Evolutionary conservation across 2,113 vertebrate genomes (phyloP).

Genomic region (Ptychochromis oligacanthus): DNA sequence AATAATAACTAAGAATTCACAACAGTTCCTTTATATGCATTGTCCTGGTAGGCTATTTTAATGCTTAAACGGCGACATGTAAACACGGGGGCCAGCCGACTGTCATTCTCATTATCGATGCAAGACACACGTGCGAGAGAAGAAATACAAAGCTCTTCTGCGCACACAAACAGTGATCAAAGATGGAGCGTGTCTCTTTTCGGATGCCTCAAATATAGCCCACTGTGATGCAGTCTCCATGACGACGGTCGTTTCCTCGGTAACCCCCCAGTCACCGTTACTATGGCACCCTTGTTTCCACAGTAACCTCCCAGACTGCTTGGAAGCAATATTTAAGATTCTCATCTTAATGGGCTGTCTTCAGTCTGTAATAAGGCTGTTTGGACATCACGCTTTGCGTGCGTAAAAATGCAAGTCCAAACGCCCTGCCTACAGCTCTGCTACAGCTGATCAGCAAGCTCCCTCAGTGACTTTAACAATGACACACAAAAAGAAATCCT

Average conservation of each 20-base stretch:
- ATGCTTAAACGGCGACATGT: conserved; percentile 35
- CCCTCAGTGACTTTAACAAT: background rate
- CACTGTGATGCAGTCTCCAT: conserved; percentile 94
- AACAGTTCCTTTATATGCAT: conserved; percentile 14
- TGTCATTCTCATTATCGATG: conserved; percentile 34
- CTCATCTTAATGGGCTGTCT: conserved; percentile 38
- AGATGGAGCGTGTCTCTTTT: conserved; percentile 82
- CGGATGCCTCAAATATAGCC: conserved; percentile 90
- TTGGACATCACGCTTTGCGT: background rate
- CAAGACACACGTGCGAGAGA: conserved; percentile 61
- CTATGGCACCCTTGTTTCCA: conserved; percentile 91
- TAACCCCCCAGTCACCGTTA: conserved; percentile 94
- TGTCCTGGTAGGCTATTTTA: conserved; percentile 16
- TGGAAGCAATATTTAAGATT: conserved; percentile 75
- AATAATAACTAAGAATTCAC: background rate
- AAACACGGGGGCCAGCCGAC: conserved; percentile 39
- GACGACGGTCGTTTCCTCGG: conserved; percentile 91
- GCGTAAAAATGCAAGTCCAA: conserved; percentile 24
- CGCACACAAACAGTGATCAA: conserved; percentile 52
- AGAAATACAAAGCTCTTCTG: conserved; percentile 21
- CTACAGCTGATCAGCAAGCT: background rate
- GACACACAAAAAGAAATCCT: background rate
- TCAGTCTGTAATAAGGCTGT: conserved; percentile 7
- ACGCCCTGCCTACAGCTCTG: background rate
- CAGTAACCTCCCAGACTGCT: conserved; percentile 91